A percentile compares a stretch with the other conserved stretches of the same genome.
These are phyloP conservation scores for Crotalus helleri DNA, from an alignment of 2,113 vertebrate genomes.

Conservation along the genomic window DNA sequence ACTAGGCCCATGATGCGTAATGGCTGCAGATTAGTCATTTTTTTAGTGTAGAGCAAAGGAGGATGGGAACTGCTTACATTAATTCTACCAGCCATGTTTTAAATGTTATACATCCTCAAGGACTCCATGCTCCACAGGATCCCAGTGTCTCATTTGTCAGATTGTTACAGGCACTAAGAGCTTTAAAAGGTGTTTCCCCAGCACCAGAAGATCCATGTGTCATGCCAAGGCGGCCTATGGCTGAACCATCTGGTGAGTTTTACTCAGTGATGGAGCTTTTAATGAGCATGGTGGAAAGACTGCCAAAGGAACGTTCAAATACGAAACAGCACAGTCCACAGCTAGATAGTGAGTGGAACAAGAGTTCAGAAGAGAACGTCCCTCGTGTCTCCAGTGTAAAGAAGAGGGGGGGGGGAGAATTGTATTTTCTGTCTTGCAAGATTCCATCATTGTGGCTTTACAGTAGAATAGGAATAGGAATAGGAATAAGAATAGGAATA, in stretches of 20 bases:
- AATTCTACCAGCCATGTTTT: neutral
- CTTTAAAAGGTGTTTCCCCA: neutral
- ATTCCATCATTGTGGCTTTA: no score
- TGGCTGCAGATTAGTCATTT: neutral
- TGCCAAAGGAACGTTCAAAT: no score
- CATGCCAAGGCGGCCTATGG: neutral
- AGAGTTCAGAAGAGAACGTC: no score
- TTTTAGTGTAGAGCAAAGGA: neutral
- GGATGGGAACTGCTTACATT: neutral
- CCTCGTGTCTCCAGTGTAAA: no score
- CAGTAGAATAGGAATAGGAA: no score
- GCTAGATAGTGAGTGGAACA: no score
- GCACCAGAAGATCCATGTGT: neutral
- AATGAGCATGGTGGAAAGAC: neutral
- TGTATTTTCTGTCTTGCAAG: no score
- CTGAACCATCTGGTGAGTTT: neutral
- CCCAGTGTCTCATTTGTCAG: neutral
- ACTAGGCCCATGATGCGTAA: neutral
- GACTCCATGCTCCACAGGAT: accelerated
- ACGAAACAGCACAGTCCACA: no score
- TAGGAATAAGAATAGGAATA: no score
- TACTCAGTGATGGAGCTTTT: neutral
- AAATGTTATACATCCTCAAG: neutral
- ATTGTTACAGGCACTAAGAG: neutral
- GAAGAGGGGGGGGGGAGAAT: no score